Conservation (phyloP, 2,113 vertebrate genomes). For the Festucalex cinctus region DNA sequence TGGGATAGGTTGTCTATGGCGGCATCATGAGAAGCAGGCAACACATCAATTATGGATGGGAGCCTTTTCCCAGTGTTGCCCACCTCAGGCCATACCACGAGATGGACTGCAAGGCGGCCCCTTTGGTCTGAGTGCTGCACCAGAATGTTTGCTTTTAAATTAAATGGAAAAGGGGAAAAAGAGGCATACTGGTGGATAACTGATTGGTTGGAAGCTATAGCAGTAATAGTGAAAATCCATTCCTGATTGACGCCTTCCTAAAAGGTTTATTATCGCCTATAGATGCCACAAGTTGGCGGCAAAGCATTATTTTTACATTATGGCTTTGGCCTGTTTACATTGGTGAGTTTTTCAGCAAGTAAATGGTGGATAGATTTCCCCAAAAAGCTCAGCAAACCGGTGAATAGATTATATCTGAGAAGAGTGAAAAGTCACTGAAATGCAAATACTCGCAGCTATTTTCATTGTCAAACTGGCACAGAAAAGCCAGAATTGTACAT, state of each 20-base stretch:
- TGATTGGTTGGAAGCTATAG: too few relatives aligned
- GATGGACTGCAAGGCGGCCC: not conserved
- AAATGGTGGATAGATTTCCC: too few relatives aligned
- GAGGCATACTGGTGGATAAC: not conserved
- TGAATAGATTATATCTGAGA: not conserved
- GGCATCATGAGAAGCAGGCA: conserved; percentile 33
- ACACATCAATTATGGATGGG: conserved; percentile 37
- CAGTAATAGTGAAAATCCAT: too few relatives aligned
- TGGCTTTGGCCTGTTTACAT: not conserved
- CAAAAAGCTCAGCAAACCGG: too few relatives aligned
- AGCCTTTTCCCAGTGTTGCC: not conserved
- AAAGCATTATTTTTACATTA: too few relatives aligned
- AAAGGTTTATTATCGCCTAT: too few relatives aligned
- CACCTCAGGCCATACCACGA: not conserved
- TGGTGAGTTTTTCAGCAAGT: too few relatives aligned
- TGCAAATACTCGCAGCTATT: not conserved
- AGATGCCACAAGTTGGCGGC: too few relatives aligned
- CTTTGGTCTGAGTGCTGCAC: not conserved
- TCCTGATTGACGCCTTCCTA: too few relatives aligned
- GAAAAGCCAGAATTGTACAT: not conserved
- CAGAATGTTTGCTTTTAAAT: too few relatives aligned
- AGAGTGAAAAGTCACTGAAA: not conserved
- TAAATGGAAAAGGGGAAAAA: too few relatives aligned
- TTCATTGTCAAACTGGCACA: not conserved
- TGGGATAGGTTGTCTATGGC: conserved; percentile 22